These are phyloP conservation scores for Geodia barretti DNA, from an alignment of 37 sponge, comb jelly and placozoan species.

Conservation along the genomic window DNA sequence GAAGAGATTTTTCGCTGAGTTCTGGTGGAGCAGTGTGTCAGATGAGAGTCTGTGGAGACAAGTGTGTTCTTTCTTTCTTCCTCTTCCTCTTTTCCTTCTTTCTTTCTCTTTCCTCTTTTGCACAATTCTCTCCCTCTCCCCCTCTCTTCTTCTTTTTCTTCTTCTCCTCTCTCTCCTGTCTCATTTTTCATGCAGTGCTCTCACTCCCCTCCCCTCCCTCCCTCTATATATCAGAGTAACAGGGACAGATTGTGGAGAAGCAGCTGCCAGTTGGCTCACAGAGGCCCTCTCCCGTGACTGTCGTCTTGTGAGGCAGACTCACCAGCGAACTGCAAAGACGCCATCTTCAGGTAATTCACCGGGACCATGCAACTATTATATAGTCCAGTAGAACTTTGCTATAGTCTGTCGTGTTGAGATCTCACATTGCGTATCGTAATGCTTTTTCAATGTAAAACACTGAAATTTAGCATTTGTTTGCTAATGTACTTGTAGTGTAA, in stretches of 20 bases:
- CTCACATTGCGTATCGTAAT: too few relatives aligned
- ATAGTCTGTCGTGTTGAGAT: too few relatives aligned
- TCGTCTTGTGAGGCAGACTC: constrained; percentile 65
- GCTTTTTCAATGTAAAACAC: too few relatives aligned
- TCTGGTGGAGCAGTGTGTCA: too few relatives aligned
- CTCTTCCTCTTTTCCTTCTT: neutral
- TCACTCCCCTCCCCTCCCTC: neutral
- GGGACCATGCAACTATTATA: too few relatives aligned
- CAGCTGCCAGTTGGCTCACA: constrained; percentile 69
- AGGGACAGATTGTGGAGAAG: constrained; percentile 71
- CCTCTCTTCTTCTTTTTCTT: neutral
- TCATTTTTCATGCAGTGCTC: neutral
- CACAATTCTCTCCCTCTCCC: neutral
- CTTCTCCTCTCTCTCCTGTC: neutral
- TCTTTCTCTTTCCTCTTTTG: neutral
- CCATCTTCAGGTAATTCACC: too few relatives aligned
- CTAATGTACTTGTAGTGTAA: too few relatives aligned
- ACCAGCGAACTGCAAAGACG: constrained; percentile 36
- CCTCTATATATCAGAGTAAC: constrained; percentile 39
- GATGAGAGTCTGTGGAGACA: constrained; percentile 55
- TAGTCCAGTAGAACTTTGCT: too few relatives aligned
- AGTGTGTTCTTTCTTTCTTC: constrained; percentile 1
- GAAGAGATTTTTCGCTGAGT: too few relatives aligned
- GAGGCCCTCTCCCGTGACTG: constrained; percentile 48
- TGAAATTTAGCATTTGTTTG: too few relatives aligned